Evolutionary conservation across 2,113 vertebrate species (phyloP), one percentile per base, ranked within the genome.

Genomic region (Scortum barcoo): DNA sequence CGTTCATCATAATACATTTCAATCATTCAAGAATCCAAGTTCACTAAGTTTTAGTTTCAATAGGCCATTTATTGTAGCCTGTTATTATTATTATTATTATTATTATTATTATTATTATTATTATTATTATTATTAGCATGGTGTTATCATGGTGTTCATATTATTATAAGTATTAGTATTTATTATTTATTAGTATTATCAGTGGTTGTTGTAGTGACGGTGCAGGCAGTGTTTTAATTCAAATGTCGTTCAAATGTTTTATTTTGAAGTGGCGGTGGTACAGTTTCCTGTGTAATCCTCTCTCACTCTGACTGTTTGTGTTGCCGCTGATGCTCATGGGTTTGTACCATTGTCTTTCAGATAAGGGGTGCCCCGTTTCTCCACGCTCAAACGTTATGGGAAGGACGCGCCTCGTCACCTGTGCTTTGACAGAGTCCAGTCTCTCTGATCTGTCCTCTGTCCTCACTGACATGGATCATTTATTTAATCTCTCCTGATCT

Each of bases 271-370:
- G 16, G 1, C 0, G 0, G 2, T 7, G 1, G 1, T 26, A 4
- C 19, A 6, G n/a, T 17, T 88, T 87, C 75, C 68, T n/a, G 63
- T 80, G n/a, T 51, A 1, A 38, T 22, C 38, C 2, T 10, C 22
- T 4, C 7, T 3, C 14, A 68, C 26, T 69, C 26, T 6, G 0
- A 0, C 22, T 19, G 24, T 13, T 48, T 28, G 8, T 56, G 51
- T 53, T 24, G 48, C 26, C 40, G 19, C 60, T 57, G 69, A 42
- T 48, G 42, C 42, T 63, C 14, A 57, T 4, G 72, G 87, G 87
- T 69, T 82, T 73, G 54, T 86, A 91, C 88, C 91, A 91, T 78
- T 86, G 30, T 77, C 20, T 57, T 26, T 28, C 30, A 20, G 30
- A 14, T 71, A 3, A 80, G 87, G 91, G 87, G 84, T 78, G 84